A percentile compares a stretch with the other conserved stretches of the same genome.
phyloP scores from a whole-genome alignment of 2,113 vertebrate genomes.

The Eonycteris spelaea region DNA sequence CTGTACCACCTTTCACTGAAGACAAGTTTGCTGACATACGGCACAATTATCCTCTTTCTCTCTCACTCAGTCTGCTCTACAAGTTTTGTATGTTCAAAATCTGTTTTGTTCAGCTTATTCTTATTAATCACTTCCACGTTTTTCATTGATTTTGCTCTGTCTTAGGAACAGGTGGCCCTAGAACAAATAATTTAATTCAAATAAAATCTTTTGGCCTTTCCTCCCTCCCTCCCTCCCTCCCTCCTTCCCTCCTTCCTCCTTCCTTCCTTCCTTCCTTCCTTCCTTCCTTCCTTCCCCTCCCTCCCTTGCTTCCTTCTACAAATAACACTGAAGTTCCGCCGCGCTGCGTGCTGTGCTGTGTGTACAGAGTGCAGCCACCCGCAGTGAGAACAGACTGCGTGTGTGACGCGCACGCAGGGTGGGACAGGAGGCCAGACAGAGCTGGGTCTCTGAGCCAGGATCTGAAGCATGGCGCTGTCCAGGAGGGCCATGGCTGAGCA shows the following conservation, averaged over 20 bases:
- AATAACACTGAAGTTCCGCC: not conserved
- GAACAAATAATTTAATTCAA: not conserved
- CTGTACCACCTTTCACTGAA: not conserved
- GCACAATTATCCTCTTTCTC: not conserved
- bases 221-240: too few relatives aligned
- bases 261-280: rapidly evolving
- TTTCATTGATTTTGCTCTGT: not conserved
- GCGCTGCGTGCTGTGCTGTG: not conserved
- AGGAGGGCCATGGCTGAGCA: not conserved
- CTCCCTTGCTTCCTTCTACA: not conserved
- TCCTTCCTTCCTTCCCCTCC: too few relatives aligned
- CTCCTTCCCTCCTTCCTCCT: rapidly evolving
- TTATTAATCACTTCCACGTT: not conserved
- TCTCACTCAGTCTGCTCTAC: not conserved
- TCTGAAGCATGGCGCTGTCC: too few relatives aligned
- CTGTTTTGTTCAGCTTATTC: not conserved
- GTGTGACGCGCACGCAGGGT: too few relatives aligned
- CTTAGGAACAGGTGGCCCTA: not conserved
- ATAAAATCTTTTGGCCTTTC: not conserved
- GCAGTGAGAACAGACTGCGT: rapidly evolving
- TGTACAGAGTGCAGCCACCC: rapidly evolving
- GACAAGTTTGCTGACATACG: slow-evolving; percentile 7
- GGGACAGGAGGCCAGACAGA: not conserved
- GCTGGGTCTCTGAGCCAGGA: not conserved
- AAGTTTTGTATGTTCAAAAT: not conserved